phyloP scores from a whole-genome alignment of 2,113 vertebrate genomes.

The Brienomyrus brachyistius region DNA sequence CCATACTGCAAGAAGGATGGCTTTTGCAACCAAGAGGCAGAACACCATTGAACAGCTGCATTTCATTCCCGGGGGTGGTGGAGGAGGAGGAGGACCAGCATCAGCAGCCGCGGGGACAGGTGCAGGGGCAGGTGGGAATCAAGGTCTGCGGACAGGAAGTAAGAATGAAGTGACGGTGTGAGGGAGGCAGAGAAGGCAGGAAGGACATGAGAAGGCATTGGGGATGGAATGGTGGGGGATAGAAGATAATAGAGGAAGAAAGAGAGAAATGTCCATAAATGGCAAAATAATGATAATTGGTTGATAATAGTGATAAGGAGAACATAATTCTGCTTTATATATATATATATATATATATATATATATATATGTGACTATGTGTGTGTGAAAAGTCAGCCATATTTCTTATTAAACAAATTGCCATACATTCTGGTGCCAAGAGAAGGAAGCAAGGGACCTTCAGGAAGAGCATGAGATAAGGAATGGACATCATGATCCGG shows the following conservation, averaged over 20 bases:
- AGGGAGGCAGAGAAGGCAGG: conserved; percentile 34
- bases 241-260: conserved; percentile 11
- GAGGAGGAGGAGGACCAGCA: conserved; percentile 48
- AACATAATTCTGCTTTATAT: conserved; percentile 24
- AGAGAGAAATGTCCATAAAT: conserved; percentile 6
- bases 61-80: conserved; percentile 76
- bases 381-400: conserved; percentile 52
- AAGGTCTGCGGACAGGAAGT: conserved; percentile 72
- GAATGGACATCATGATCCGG: not conserved
- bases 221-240: conserved; percentile 12
- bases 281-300: not conserved
- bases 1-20: conserved; percentile 69
- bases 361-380: not conserved
- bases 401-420: conserved; percentile 57
- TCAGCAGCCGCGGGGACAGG: conserved; percentile 50
- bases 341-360: too few species aligned
- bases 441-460: conserved; percentile 2
- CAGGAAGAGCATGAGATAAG: conserved; percentile 1
- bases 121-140: conserved; percentile 57
- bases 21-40: conserved; percentile 78
- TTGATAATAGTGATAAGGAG: not conserved
- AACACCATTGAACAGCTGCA: conserved; percentile 86
- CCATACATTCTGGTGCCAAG: conserved; percentile 55
- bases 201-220: conserved; percentile 3
- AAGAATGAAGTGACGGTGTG: conserved; percentile 88